Conservation (phyloP, 2,113 vertebrate species). For the Peromyscus polionotus region DNA sequence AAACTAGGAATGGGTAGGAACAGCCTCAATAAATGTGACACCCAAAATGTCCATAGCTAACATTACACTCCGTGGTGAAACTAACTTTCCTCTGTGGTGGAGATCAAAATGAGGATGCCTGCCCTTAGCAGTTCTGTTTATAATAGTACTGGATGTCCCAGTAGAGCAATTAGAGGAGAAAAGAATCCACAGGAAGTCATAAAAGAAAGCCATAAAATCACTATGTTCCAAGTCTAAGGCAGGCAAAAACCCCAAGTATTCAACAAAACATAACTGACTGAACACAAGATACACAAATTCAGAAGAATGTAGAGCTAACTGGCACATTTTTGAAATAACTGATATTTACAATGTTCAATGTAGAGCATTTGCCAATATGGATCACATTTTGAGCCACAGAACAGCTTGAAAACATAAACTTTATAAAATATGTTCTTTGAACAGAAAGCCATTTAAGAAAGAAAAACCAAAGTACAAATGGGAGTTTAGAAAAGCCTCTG, state of each 20-base stretch:
- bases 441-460: not conserved
- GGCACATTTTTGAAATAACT: not conserved
- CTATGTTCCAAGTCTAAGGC: not conserved
- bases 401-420: not conserved
- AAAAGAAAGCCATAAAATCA: not conserved
- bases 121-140: not conserved
- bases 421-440: not conserved
- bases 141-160: not conserved
- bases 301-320: not conserved
- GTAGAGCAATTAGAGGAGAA: not conserved
- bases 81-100: not conserved
- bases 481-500: not conserved
- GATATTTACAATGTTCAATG: not conserved
- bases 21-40: not conserved
- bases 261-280: not conserved
- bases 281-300: not conserved
- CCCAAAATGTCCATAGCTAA: not conserved
- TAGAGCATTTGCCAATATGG: not conserved
- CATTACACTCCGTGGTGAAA: not conserved
- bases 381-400: not conserved
- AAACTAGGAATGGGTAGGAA: not conserved
- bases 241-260: not conserved
- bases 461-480: not conserved
- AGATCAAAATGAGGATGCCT: not conserved
- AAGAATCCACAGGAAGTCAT: not conserved